Conservation (phyloP, 1,140 invertebrate species). For the Theocolax elegans region DNA sequence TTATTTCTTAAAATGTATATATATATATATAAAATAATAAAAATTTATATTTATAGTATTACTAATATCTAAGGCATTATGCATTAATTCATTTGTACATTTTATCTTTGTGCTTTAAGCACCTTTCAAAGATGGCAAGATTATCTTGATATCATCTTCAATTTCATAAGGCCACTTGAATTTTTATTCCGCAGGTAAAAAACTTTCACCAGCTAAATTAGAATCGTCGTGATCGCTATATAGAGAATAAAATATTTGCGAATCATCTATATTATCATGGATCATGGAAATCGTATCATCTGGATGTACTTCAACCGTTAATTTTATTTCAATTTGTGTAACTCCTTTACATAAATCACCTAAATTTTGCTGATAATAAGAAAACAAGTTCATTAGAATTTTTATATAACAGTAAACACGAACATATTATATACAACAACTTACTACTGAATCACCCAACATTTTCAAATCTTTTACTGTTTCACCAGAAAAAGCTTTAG, state of each 20-base stretch:
- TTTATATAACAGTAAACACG: conserved; percentile 15
- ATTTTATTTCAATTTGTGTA: conserved; percentile 58
- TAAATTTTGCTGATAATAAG: conserved; percentile 59
- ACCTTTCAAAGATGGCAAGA: conserved; percentile 26
- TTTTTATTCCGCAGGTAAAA: conserved; percentile 52
- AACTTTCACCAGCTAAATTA: conserved; percentile 55
- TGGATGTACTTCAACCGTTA: conserved; percentile 58
- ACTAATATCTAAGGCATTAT: conserved; percentile 25
- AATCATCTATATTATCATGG: conserved; percentile 60
- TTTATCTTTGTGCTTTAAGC: conserved; percentile 16
- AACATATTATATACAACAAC: conserved; percentile 25
- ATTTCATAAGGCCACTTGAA: conserved; percentile 13
- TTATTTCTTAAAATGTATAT: conserved; percentile 28
- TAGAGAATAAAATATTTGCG: conserved; percentile 61
- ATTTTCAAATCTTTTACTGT: conserved; percentile 52
- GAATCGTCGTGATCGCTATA: conserved; percentile 57
- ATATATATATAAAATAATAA: conserved; percentile 39
- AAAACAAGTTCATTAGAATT: conserved; percentile 18
- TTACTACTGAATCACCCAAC: conserved; percentile 61
- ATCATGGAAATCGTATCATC: conserved; percentile 62
- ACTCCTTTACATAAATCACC: conserved; percentile 60
- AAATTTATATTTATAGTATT: conserved; percentile 29
- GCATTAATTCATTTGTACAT: conserved; percentile 35
- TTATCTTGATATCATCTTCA: neutral
- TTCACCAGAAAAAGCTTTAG: conserved; percentile 59